Evolutionary conservation across 2,888 invertebrate genomes (phyloP).

Genomic region (Allygus modestus): DNA sequence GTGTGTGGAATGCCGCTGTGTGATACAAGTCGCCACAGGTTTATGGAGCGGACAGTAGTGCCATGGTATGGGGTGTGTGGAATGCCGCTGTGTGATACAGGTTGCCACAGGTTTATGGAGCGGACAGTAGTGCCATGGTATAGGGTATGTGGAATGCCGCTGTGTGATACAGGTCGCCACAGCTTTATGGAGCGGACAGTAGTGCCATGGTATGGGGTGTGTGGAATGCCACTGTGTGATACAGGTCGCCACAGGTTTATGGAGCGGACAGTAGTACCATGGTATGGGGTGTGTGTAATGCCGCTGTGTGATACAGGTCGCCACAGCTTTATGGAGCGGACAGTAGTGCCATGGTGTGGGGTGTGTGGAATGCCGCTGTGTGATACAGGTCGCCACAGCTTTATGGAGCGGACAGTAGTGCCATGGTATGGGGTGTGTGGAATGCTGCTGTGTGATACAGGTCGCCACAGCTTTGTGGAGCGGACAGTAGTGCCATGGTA

Average conservation of each 20-base stretch:
- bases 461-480: background rate
- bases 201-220: background rate
- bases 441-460: background rate
- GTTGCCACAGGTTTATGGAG: background rate
- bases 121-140: background rate
- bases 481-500: background rate
- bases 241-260: background rate
- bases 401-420: background rate
- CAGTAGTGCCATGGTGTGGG: background rate
- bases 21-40: no score
- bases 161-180: background rate
- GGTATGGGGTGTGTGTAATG: background rate
- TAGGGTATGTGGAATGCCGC: background rate
- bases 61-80: no score
- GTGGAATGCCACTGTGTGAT: background rate
- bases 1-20: background rate
- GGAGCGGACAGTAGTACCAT: background rate
- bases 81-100: background rate
- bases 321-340: background rate
- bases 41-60: no score
- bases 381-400: background rate
- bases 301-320: background rate
- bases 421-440: background rate
- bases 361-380: background rate
- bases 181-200: background rate